Evolutionary conservation across 2,113 vertebrate genomes (phyloP), one percentile per base, ranked within the genome.

Genomic region (Anser cygnoides): DNA sequence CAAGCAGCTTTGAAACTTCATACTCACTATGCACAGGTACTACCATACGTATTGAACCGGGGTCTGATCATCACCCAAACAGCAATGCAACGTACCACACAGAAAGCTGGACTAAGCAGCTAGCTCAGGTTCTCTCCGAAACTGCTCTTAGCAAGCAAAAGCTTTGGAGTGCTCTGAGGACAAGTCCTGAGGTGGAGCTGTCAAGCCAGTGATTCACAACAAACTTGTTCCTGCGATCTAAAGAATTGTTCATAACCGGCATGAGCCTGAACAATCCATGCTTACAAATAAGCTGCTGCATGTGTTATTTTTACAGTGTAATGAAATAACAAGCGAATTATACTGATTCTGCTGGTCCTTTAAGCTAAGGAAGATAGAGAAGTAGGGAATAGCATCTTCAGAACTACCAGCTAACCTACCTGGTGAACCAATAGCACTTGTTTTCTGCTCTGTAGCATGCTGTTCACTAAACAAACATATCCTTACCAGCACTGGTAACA

Each of bases 51-150:
- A 41, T 13, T 46, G 20, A 75, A 66, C 10, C 6, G 37, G 18
- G 52, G 44, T 35, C 26, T 39, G 15, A 10, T 31, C 35, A 74
- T 63, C 44, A 28, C 46, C 62, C 13, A 58, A 44, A 25, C n/a
- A 68, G n/a, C 39, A 86, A 26, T 0, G 5, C 39, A 62, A 72
- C 46, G 15, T 2, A 0, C 1, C 2, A 0, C 2, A 1, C 5
- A 41, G 58, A 62, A 77, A 91, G 13, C 59, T 19, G 6, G 46
- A 39, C 1, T 5, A 84, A 43, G 10, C 52, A 89, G 58, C 6
- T 67, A 29, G 35, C 13, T 39, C 15, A 46, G 31, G 15, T 43
- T 62, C 77, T 57, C 52, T 44, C 37, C 0, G 0, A 92, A 91
- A 63, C 10, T 7, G 2, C 17, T 25, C 17, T 31, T 31, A 62